Conservation (phyloP, 2,113 vertebrate genomes). For the Tapirus terrestris region DNA sequence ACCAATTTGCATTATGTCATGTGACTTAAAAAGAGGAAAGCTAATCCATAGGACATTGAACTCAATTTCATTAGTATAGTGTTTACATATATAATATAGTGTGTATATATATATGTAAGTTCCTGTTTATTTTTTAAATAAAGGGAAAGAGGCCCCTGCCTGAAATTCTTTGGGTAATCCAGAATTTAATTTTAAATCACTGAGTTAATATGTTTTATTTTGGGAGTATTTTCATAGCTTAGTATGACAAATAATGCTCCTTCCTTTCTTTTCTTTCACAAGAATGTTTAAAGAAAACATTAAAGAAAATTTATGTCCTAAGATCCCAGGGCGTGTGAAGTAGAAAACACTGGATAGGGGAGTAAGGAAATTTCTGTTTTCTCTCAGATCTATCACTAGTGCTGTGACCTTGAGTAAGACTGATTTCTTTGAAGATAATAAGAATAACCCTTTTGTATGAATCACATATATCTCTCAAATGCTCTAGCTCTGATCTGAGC, state of each 20-base stretch:
- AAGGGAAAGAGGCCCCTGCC: neutral
- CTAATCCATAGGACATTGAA: neutral
- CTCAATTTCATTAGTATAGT: conserved; percentile 6
- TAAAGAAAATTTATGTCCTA: neutral
- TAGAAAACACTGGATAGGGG: neutral
- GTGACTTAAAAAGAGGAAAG: conserved; percentile 46
- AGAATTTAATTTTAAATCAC: conserved; percentile 60
- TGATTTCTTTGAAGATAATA: conserved; percentile 39
- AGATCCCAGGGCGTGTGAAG: conserved; percentile 6
- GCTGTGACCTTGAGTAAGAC: neutral
- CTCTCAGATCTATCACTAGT: neutral
- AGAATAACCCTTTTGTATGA: neutral
- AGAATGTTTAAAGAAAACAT: conserved; percentile 28
- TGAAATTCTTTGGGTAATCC: conserved; percentile 9
- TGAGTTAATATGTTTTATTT: conserved; percentile 6
- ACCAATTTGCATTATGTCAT: conserved; percentile 33
- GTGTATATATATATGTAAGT: neutral
- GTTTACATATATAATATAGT: no score
- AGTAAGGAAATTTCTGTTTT: neutral
- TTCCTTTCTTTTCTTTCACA: neutral
- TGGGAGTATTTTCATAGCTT: neutral
- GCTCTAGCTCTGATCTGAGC: neutral
- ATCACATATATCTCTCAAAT: neutral
- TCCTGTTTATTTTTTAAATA: conserved; percentile 49
- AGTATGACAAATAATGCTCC: neutral